Base-by-base conservation (phyloP, 2,113 vertebrate genomes). In the Myiopsitta monachus region DNA sequence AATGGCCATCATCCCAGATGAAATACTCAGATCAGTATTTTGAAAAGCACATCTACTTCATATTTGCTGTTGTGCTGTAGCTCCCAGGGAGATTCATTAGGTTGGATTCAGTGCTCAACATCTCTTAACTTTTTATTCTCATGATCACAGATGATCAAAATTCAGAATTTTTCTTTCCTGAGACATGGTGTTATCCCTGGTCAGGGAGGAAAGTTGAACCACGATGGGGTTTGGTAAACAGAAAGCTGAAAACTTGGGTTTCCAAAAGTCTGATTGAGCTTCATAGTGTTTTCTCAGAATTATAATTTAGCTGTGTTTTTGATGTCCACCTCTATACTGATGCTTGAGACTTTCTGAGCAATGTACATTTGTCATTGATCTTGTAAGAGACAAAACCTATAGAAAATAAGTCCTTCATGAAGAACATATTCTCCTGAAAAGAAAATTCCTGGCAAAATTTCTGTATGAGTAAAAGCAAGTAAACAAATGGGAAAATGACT, bases 1-100 rank as follows among this genome's bases (percentile, higher is more conserved):
- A 84, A 85, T 79, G 51, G 62, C 46, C n/a, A 19, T 44, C 55
- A 67, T 39, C 26, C 61, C 55, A 72, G 62, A 87, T 44, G 24
- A 78, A 91, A 59, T 59, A 72, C 24, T 87, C 28, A 28, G 73
- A 73, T 73, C 74, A 75, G 39, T 78, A 61, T 90, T 95, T 91
- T 4, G 26, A 66, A 90, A 78, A 72, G 26, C 28, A 4, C 24
- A 49, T 84, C 38, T 69, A 30, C 33, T 81, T 89, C 77, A 69
- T 52, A 36, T 91, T 81, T 87, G 61, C 46, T 75, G 51, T 78
- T 92, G 74, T 67, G 61, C 49, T 87, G 69, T 44, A 47, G 46
- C 52, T 80, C 63, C 84, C 57, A 43, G 63, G 27, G 85, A 89
- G 63, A 47, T 83, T 91, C 38, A 43, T 52, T 57, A 70, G 17